Conservation (phyloP, 2,888 invertebrate species). For the Hylaea fasciaria region DNA sequence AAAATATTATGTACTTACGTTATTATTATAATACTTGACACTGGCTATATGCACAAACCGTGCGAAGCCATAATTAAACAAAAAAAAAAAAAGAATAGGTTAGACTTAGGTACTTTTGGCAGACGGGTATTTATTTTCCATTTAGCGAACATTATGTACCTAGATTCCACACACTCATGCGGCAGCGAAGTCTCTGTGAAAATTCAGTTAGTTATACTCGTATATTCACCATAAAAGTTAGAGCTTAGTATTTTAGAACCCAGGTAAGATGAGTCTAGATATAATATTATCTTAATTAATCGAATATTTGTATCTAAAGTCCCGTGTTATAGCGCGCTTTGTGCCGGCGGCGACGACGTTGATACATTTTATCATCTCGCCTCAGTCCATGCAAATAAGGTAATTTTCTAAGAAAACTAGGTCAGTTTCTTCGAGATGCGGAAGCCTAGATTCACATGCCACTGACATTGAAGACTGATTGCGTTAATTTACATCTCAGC, state of each 20-base stretch:
- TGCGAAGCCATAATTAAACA: too few relatives aligned
- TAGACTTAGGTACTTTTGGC: too few relatives aligned
- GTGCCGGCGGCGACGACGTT: slow-evolving; percentile 21
- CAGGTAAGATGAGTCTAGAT: too few relatives aligned
- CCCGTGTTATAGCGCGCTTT: slow-evolving; percentile 8
- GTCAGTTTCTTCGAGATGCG: slow-evolving; percentile 68
- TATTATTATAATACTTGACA: too few relatives aligned
- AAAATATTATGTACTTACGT: too few relatives aligned
- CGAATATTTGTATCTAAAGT: not conserved
- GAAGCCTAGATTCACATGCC: slow-evolving; percentile 53
- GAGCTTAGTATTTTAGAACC: too few relatives aligned
- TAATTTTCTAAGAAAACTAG: slow-evolving; percentile 69
- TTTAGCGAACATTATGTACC: not conserved
- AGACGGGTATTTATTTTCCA: not conserved
- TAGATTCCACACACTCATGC: too few relatives aligned
- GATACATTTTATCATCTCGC: slow-evolving; percentile 51
- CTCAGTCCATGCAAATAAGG: slow-evolving; percentile 65
- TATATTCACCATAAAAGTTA: not conserved
- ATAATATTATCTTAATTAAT: too few relatives aligned
- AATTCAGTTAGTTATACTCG: not conserved
- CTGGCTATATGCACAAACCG: too few relatives aligned
- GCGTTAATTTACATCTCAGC: slow-evolving; percentile 47
- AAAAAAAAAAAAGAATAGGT: too few relatives aligned
- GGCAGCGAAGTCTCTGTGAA: not conserved
- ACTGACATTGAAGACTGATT: slow-evolving; percentile 46